Conservation (phyloP, 2,888 invertebrate species). For the Pristionchus fissidentatus region DNA sequence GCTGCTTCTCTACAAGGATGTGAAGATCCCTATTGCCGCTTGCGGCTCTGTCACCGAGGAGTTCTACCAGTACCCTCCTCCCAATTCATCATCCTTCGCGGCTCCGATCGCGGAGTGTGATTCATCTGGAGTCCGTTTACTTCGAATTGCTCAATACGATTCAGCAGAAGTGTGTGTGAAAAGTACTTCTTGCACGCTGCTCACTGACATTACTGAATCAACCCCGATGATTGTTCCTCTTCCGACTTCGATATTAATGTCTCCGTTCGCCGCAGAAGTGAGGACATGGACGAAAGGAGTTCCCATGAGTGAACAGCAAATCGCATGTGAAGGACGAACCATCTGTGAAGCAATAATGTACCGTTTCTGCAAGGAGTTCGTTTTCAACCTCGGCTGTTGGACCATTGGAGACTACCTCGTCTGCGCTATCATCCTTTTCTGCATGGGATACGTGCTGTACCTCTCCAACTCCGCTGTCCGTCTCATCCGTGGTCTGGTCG, state of each 20-base stretch:
- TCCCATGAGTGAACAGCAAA: background rate
- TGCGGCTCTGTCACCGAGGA: background rate
- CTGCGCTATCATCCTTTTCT: background rate
- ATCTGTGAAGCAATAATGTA: background rate
- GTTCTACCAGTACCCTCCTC: conserved; percentile 9
- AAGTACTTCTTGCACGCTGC: background rate
- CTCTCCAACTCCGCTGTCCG: background rate
- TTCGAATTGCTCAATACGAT: background rate
- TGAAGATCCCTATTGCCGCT: background rate
- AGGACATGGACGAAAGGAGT: background rate
- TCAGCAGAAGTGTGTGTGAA: background rate
- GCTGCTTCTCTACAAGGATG: background rate
- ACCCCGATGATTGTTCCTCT: background rate
- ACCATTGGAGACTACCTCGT: background rate
- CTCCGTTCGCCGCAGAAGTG: background rate
- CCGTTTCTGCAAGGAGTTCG: background rate
- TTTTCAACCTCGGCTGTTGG: background rate
- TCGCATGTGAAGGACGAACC: background rate
- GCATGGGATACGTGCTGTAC: background rate
- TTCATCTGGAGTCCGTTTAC: background rate
- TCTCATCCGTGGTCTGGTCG: background rate
- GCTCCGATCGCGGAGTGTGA: background rate
- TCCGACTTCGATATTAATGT: background rate
- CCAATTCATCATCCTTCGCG: background rate
- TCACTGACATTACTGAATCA: background rate